A percentile compares a stretch with the other conserved stretches of the same genome.
phyloP scores from a whole-genome alignment of 2,888 invertebrate genomes.

The Halictus quadricinctus region DNA sequence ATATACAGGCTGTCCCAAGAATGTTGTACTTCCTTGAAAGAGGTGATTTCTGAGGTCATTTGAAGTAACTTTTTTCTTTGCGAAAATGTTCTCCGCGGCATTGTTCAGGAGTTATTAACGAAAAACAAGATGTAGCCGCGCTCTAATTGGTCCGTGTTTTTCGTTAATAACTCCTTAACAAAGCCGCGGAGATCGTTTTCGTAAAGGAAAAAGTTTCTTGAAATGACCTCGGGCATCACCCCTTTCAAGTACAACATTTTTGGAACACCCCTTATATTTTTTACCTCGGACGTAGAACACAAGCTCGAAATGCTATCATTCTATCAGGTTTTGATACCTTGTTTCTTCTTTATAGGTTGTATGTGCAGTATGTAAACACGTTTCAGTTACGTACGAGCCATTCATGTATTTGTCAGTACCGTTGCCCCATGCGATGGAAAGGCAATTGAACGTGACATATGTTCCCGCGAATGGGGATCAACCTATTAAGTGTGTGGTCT shows the following conservation, averaged over 20 bases:
- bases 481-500: constrained; percentile 83
- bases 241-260: neutral
- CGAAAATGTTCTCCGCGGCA: no score
- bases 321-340: neutral
- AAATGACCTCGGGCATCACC: neutral
- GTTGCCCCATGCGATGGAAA: constrained; percentile 86
- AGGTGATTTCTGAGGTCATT: neutral
- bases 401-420: constrained; percentile 88
- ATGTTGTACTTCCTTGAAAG: neutral
- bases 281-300: neutral
- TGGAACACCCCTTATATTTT: neutral
- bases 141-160: no score
- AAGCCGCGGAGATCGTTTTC: no score
- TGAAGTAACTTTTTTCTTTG: neutral
- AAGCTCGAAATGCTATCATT: neutral
- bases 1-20: neutral
- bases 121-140: no score
- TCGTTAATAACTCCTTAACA: no score
- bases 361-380: constrained; percentile 85
- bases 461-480: constrained; percentile 82
- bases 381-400: constrained; percentile 87
- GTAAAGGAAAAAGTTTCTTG: no score
- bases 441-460: constrained; percentile 84
- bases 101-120: no score
- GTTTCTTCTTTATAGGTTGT: constrained; percentile 83